Base-by-base conservation (phyloP, 2,888 invertebrate species). In the Rhimphoctona megacephalus region DNA sequence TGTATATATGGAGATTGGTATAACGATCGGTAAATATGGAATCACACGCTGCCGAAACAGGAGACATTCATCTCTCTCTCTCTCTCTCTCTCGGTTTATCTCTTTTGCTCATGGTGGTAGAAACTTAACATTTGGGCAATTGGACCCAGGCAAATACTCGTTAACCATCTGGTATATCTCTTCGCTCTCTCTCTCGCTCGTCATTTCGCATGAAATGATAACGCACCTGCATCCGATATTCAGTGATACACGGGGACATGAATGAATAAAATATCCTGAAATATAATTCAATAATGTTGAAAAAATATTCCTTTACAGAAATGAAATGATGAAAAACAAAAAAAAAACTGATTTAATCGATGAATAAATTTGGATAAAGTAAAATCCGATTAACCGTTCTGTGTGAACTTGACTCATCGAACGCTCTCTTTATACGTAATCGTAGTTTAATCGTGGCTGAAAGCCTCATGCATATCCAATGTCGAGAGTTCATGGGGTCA, bases 1-100 rank as follows among this genome's bases (percentile, higher is more conserved):
- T 19, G 67, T 52, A 9, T 61, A 81, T 61, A 85, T 85, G 78
- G 57, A 85, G 82, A 85, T 85, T 69, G 43, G 69, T 79, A 67
- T 79, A 85, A 82, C 82, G 85, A 82, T 82, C 69, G 69, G 74
- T 39, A 85, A 82, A 82, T 74, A 81, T 33, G 78, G 49, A 70
- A 22, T 52, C 66, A 69, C 49, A 7, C 36, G 46, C 25, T 22
- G 22, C 17, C 52, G 76, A 70, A 77, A 72, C 77, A 36, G 36
- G 54, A 46, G 66, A 77, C 49, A 81, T 78, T 81, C 49, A 39
- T 81, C 78, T 25, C 22, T 39, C 9, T 39, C 9, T 39, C 9
- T 39, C 39, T 39, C 0, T 39, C 39, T 9, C 1, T 36, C 4
- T 7, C 7, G 3, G 39, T 3, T 39, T 39, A 9, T 54, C 52